Conservation (phyloP, 2,797 vertebrate genomes). For the Sternotherus odoratus region DNA sequence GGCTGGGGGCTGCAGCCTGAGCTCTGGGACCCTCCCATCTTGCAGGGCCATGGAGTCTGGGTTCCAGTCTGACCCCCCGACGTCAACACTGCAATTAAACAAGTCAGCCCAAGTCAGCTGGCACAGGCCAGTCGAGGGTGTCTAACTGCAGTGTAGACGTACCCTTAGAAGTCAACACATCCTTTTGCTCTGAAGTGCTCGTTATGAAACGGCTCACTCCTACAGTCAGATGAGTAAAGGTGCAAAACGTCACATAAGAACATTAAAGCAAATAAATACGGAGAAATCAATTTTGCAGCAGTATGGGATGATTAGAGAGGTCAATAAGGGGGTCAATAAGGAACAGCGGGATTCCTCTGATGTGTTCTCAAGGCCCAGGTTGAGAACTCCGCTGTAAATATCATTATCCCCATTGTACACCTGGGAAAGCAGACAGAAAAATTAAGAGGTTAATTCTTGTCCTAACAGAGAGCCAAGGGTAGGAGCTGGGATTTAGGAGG, state of each 20-base stretch:
- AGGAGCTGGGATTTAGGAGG: not conserved
- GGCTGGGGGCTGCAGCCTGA: too few relatives aligned
- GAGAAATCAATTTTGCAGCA: not conserved
- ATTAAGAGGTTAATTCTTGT: not conserved
- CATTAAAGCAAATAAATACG: conserved; percentile 69
- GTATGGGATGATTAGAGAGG: not conserved
- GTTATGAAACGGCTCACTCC: conserved; percentile 65
- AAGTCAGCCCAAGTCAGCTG: too few relatives aligned
- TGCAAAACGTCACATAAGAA: conserved; percentile 73
- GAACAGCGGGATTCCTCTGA: not conserved
- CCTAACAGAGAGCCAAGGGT: not conserved
- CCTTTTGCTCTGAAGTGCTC: conserved; percentile 38
- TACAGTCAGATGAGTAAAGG: conserved; percentile 70
- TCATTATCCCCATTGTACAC: accelerated
- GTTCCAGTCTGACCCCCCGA: too few relatives aligned
- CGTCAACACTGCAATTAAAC: too few relatives aligned
- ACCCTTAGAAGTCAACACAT: not conserved
- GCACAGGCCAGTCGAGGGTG: too few relatives aligned
- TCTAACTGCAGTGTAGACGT: too few relatives aligned
- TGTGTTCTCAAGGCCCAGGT: not conserved
- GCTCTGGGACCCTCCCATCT: too few relatives aligned
- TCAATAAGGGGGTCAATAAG: too few relatives aligned
- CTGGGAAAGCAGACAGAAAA: not conserved
- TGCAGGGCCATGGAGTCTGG: too few relatives aligned
- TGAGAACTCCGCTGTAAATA: not conserved